Conservation (phyloP, 2,888 invertebrate species). For the Zhuqinia jingwanae region DNA sequence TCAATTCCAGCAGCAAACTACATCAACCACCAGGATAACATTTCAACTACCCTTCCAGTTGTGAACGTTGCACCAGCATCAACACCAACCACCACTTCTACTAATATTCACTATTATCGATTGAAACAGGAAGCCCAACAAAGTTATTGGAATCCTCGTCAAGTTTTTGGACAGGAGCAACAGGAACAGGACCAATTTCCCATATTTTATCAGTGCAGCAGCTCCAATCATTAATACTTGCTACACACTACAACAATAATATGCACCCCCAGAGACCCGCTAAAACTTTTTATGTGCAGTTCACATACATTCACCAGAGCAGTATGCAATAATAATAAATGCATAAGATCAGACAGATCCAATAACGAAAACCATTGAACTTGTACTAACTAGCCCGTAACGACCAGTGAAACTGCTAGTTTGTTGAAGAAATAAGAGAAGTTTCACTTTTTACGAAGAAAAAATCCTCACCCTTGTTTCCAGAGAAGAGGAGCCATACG, state of each 20-base stretch:
- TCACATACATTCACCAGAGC: too few relatives aligned
- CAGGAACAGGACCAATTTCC: conserved; percentile 29
- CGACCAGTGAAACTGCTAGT: conserved; percentile 45
- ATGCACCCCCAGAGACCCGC: conserved; percentile 47
- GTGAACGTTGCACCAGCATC: not conserved
- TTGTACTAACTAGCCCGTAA: conserved; percentile 50
- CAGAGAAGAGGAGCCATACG: conserved; percentile 28
- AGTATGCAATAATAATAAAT: not conserved
- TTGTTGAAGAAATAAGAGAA: conserved; percentile 46
- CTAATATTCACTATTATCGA: conserved; percentile 2
- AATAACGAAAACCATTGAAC: not conserved
- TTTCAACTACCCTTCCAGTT: not conserved
- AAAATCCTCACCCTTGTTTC: conserved; percentile 17
- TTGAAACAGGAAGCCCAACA: conserved; percentile 18
- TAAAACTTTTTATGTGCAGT: not conserved
- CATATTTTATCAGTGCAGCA: conserved; percentile 32
- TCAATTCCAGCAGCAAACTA: not conserved
- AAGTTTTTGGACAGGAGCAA: conserved; percentile 3
- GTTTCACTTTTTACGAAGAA: conserved; percentile 4
- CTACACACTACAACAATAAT: too few relatives aligned
- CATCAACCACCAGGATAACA: not conserved
- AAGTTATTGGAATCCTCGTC: conserved; percentile 6
- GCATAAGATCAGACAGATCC: not conserved
- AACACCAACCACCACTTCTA: conserved; percentile 32
- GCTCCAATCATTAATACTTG: conserved; percentile 47